Conservation (phyloP, 2,888 invertebrate genomes). For the Drosophila subquinaria region DNA sequence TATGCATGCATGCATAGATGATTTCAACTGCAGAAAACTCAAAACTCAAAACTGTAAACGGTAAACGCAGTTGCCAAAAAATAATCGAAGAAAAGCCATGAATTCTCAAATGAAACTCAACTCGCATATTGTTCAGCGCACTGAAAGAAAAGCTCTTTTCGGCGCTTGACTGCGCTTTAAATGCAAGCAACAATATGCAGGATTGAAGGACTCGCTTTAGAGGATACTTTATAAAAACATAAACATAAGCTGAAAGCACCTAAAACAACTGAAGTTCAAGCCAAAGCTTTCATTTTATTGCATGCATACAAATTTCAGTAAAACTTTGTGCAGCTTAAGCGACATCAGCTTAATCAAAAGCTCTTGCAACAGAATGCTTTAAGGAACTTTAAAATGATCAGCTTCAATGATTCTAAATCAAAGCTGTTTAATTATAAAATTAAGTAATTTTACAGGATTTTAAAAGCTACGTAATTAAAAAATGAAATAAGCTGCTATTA, state of each 20-base stretch:
- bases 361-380: not conserved
- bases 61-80: conserved; percentile 28
- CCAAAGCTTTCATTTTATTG: not conserved
- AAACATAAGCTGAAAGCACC: not conserved
- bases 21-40: conserved; percentile 19
- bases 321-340: not conserved
- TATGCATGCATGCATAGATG: conserved; percentile 47
- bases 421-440: not conserved
- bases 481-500: no score
- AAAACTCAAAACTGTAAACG: conserved; percentile 1
- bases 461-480: no score
- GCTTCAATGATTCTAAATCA: not conserved
- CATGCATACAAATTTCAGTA: not conserved
- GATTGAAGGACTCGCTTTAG: not conserved
- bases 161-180: conserved; percentile 22
- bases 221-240: not conserved
- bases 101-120: conserved; percentile 21
- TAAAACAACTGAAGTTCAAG: not conserved
- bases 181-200: not conserved
- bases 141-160: conserved; percentile 2
- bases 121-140: not conserved
- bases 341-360: not conserved
- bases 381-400: not conserved
- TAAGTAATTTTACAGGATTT: not conserved
- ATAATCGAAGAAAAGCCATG: conserved; percentile 21